phyloP scores from a whole-genome alignment of 2,797 vertebrate species.

The Manis javanica region DNA sequence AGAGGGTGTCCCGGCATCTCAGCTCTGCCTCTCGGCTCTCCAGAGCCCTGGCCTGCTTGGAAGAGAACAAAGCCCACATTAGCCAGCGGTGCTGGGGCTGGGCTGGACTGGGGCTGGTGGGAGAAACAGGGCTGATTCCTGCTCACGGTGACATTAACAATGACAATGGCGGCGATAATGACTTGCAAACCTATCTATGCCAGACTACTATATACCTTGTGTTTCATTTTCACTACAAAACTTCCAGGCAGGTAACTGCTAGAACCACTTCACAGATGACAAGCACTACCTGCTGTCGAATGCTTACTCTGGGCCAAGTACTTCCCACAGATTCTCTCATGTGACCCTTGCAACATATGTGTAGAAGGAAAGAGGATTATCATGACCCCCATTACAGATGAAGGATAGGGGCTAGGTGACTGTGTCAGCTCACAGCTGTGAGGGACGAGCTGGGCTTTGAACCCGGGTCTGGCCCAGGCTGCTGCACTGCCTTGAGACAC shows the following conservation, averaged over 20 bases:
- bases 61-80: constrained; percentile 68
- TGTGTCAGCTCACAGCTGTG: not conserved
- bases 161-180: not conserved
- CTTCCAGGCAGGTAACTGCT: not conserved
- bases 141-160: not conserved
- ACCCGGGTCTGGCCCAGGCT: not conserved
- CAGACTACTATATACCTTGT: not conserved
- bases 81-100: constrained; percentile 26
- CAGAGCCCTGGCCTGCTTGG: constrained; percentile 89
- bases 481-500: not conserved
- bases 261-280: not conserved
- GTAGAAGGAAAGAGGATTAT: not conserved
- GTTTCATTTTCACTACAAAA: not conserved
- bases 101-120: not conserved
- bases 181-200: not conserved
- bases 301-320: not conserved
- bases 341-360: not conserved
- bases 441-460: not conserved
- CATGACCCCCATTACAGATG: not conserved
- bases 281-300: not conserved
- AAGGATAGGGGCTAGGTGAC: not conserved
- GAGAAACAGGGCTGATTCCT: not conserved
- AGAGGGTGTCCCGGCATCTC: constrained; percentile 90
- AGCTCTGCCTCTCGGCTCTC: constrained; percentile 92
- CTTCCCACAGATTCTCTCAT: not conserved